Evolutionary conservation across 1,140 invertebrate genomes (phyloP).

Genomic region (Drosophila punjabiensis): DNA sequence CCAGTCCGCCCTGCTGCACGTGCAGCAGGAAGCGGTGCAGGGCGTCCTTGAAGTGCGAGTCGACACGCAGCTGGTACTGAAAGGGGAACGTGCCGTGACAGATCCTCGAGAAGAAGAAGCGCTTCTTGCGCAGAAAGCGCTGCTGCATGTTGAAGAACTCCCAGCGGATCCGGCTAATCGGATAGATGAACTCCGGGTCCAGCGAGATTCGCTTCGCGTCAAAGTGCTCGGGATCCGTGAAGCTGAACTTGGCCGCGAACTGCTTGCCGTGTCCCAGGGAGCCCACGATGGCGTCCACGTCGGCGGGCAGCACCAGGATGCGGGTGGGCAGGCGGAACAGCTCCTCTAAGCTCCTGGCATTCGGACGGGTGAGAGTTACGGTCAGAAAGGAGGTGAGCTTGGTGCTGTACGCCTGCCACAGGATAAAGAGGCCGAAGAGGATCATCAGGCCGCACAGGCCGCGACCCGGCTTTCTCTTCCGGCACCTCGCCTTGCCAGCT

Average conservation of each 20-base stretch:
- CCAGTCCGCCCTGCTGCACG: conserved; percentile 46
- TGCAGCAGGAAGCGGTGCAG: conserved; percentile 53
- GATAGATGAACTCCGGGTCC: conserved; percentile 56
- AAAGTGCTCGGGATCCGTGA: conserved; percentile 22
- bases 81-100: conserved; percentile 63
- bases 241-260: conserved; percentile 30
- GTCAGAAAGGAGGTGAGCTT: conserved; percentile 55
- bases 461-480: not conserved
- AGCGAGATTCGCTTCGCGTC: conserved; percentile 34
- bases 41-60: conserved; percentile 65
- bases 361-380: conserved; percentile 28
- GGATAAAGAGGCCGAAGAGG: conserved; percentile 42
- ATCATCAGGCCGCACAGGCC: not conserved
- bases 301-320: conserved; percentile 41
- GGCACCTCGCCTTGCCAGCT: not conserved
- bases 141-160: conserved; percentile 54
- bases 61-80: conserved; percentile 64
- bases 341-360: conserved; percentile 11
- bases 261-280: conserved; percentile 53
- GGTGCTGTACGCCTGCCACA: conserved; percentile 52
- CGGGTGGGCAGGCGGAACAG: conserved; percentile 38
- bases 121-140: conserved; percentile 51
- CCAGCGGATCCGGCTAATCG: conserved; percentile 61
- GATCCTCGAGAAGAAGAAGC: conserved; percentile 53
- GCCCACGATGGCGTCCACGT: conserved; percentile 43